These are phyloP conservation scores for Sanderia malayensis DNA, from an alignment of 30 jellyfish, hydroid and myxozoan genomes.

Conservation along the genomic window DNA sequence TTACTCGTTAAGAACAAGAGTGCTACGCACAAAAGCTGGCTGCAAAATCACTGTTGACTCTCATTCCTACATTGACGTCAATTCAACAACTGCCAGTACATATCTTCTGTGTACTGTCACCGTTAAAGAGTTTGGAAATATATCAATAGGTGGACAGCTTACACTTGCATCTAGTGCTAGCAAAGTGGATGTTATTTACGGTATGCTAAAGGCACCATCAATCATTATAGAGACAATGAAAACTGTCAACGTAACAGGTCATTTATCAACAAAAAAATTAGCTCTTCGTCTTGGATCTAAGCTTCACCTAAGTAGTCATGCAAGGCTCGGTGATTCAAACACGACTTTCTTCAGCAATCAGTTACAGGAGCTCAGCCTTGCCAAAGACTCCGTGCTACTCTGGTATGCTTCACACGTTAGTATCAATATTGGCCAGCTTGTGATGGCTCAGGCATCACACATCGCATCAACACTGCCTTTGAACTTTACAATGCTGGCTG, in stretches of 20 bases:
- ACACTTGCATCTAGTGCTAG: slow-evolving; percentile 2
- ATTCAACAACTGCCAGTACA: slow-evolving; percentile 19
- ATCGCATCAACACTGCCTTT: not conserved
- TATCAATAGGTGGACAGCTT: slow-evolving; percentile 2
- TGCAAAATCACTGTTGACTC: slow-evolving; percentile 23
- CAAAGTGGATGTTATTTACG: slow-evolving; percentile 8
- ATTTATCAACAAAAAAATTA: slow-evolving; percentile 1
- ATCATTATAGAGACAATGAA: slow-evolving; percentile 5
- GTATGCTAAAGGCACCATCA: slow-evolving; percentile 17
- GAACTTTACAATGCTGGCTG: slow-evolving; percentile 25
- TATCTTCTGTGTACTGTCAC: slow-evolving; percentile 14
- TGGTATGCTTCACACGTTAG: slow-evolving; percentile 6
- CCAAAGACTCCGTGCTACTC: slow-evolving; percentile 12
- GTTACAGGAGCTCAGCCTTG: slow-evolving; percentile 14
- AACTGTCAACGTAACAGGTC: slow-evolving; percentile 10
- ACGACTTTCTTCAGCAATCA: slow-evolving; percentile 1
- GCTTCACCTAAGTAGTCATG: not conserved
- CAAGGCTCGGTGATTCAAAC: slow-evolving; percentile 22
- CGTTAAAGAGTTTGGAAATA: slow-evolving; percentile 14
- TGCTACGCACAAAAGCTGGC: slow-evolving; percentile 17
- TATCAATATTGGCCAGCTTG: not conserved
- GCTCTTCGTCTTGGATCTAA: slow-evolving; percentile 22
- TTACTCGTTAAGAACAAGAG: slow-evolving; percentile 7
- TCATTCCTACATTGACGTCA: slow-evolving; percentile 17
- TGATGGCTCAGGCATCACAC: slow-evolving; percentile 46